Conservation (phyloP, 2,888 invertebrate genomes). For the Dynastes maya region DNA sequence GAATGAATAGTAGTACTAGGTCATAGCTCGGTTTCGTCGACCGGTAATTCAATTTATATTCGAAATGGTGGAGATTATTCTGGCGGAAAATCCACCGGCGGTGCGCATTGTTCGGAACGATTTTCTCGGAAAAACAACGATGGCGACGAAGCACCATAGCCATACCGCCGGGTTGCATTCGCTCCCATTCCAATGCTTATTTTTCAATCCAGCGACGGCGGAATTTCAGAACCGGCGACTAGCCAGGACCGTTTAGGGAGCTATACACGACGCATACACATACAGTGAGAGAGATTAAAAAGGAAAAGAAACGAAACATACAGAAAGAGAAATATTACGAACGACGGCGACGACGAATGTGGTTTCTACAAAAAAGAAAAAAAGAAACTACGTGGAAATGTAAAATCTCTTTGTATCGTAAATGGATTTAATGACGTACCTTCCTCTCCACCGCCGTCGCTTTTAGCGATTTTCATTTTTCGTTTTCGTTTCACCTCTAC, state of each 20-base stretch:
- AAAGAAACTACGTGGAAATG: constrained; percentile 8
- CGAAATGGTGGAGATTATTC: constrained; percentile 41
- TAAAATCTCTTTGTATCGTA: constrained; percentile 24
- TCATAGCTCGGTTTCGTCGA: constrained; percentile 10
- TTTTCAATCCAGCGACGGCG: constrained; percentile 30
- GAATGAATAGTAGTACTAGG: too few species aligned
- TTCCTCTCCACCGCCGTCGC: not conserved
- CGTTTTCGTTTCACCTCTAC: too few species aligned
- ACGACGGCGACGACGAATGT: not conserved
- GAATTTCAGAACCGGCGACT: not conserved
- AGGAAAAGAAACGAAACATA: not conserved
- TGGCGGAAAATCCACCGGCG: constrained; percentile 42
- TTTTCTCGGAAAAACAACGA: constrained; percentile 46
- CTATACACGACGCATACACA: not conserved
- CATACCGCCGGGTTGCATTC: too few species aligned
- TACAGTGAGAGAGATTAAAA: not conserved
- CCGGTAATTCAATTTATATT: constrained; percentile 46
- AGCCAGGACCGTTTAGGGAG: not conserved
- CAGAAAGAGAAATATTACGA: constrained; percentile 6
- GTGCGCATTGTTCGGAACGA: constrained; percentile 41
- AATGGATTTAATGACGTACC: constrained; percentile 21
- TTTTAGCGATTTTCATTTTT: too few species aligned
- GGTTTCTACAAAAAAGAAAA: not conserved
- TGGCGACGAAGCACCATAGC: constrained; percentile 1
- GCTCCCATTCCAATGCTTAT: constrained; percentile 24